Base-by-base conservation (phyloP, 2,888 invertebrate species). In the Cancer borealis region DNA sequence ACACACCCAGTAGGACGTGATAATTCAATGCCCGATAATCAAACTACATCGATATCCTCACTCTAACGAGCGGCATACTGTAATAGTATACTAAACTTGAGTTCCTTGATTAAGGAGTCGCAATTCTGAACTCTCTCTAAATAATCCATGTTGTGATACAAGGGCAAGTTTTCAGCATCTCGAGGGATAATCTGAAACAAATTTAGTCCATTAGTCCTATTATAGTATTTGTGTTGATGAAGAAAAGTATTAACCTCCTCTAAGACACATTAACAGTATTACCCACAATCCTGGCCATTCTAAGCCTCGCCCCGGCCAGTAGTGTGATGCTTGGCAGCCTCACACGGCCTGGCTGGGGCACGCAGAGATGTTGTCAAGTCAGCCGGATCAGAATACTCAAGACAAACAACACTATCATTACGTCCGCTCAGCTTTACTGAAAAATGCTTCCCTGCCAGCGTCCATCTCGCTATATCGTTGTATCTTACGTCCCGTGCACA, bases 391-490 rank as follows among this genome's bases (percentile, higher is more conserved):
- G 73, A 73, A 73, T 73, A 26, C 73, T 73, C 73, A 73, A 73
- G 73, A 73, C 73, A 73, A 73, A 73, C 73, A 73, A 73, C n/a
- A 10, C 26, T 73, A 73, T 73, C 26, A 73, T 73, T 73, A 73
- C 73, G 3, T 1, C 73, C 73, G 73, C 73, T 73, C 73, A 26
- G 8, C 26, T 73, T 26, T 73, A 21, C 73, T 73, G 73, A 73
- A 73, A 73, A 73, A 73, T 73, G 73, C 73, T 26, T 73, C 73
- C 73, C 73, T n/a, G 73, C 60, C 60, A 60, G 21, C 4, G 10
- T 60, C 60, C 60, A 60, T 14, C 60, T 60, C 21, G 60, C 73
- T 73, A n/a, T 73, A 73, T 73, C 73, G 73, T 73, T 73, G 73
- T 10, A 73, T 73, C 73, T 73, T 73, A 8, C 73, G 73, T 26